phyloP scores from a whole-genome alignment of 2,113 vertebrate species.

The Mustelus asterias region DNA sequence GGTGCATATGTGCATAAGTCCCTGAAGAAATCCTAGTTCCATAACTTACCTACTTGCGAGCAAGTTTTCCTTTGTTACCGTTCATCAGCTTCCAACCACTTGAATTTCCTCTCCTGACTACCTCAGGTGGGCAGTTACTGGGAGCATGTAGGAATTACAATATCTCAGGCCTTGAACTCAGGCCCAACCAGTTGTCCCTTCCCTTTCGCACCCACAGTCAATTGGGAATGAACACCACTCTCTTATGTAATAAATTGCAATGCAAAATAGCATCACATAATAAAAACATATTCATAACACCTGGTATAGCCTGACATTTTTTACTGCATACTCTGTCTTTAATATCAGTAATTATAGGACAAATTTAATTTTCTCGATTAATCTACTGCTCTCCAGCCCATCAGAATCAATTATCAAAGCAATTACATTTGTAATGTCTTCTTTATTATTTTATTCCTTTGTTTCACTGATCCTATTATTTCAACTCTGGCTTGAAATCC shows the following conservation, averaged over 20 bases:
- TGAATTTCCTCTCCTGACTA: not conserved
- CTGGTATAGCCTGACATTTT: not conserved
- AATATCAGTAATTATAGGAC: not conserved
- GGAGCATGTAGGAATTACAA: not conserved
- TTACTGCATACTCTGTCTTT: not conserved
- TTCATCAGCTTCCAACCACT: not conserved
- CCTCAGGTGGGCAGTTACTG: not conserved
- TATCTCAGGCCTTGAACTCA: too few relatives aligned
- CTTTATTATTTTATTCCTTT: not conserved
- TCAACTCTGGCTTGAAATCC: not conserved
- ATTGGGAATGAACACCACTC: not conserved
- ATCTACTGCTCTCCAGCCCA: not conserved
- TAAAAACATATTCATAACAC: not conserved
- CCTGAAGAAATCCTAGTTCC: not conserved
- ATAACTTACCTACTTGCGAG: not conserved
- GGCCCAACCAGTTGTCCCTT: too few relatives aligned
- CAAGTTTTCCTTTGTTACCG: not conserved
- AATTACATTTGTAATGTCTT: not conserved
- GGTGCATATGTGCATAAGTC: too few relatives aligned
- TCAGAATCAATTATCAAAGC: not conserved
- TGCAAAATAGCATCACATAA: not conserved
- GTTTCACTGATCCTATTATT: not conserved
- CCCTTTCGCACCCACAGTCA: not conserved
- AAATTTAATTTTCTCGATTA: not conserved
- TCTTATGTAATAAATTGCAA: not conserved